These are phyloP conservation scores for Endomychus coccineus DNA, from an alignment of 2,888 invertebrate species.

Conservation along the genomic window DNA sequence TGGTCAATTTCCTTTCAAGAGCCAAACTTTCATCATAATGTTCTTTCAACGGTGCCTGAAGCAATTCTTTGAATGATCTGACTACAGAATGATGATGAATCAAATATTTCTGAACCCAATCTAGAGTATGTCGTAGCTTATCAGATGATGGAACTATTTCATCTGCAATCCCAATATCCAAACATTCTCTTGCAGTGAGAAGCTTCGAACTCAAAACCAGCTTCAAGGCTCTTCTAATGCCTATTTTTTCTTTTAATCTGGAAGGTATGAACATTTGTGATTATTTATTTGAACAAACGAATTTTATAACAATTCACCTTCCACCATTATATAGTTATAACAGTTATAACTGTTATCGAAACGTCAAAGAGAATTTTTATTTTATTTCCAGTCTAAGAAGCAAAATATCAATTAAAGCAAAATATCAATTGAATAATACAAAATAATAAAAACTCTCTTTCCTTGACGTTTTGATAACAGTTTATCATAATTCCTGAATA, in stretches of 20 bases:
- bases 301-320: too few relatives aligned
- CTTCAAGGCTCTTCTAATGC: slow-evolving; percentile 31
- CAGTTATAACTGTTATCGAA: too few relatives aligned
- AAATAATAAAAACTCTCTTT: background rate
- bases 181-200: slow-evolving; percentile 31
- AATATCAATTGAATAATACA: too few relatives aligned
- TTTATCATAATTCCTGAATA: too few relatives aligned
- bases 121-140: slow-evolving; percentile 24
- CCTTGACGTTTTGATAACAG: too few relatives aligned
- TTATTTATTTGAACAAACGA: background rate
- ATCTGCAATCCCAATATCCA: slow-evolving; percentile 30
- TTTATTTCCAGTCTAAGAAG: too few relatives aligned
- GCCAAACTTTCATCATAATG: slow-evolving; percentile 20
- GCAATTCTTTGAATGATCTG: slow-evolving; percentile 28
- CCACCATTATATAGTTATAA: too few relatives aligned
- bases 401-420: too few relatives aligned
- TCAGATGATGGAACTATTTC: slow-evolving; percentile 24
- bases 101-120: slow-evolving; percentile 29
- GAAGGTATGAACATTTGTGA: slow-evolving; percentile 8
- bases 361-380: too few relatives aligned
- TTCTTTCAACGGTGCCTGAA: slow-evolving; percentile 14
- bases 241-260: slow-evolving; percentile 32
- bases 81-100: slow-evolving; percentile 27
- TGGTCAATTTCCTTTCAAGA: slow-evolving; percentile 29
- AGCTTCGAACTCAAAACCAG: slow-evolving; percentile 31